Evolutionary conservation across 1,140 invertebrate genomes (phyloP), one percentile per base, ranked within the genome.

Genomic region (Neuroterus valhalla): DNA sequence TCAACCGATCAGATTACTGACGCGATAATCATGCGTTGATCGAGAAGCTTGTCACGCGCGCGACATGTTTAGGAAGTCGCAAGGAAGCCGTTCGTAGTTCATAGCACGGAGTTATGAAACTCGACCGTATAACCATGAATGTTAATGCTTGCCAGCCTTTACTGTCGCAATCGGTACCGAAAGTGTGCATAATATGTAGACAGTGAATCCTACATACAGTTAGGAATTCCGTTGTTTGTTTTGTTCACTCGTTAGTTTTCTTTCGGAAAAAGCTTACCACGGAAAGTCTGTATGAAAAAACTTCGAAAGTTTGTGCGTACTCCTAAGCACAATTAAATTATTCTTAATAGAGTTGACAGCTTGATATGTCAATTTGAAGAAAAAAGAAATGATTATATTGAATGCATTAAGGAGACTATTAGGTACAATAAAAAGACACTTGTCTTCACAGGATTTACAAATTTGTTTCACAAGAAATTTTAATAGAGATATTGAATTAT

Each of bases 11-110:
- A 62, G 70, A 76, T 72, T 19, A 71, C 52, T 73, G 69, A 68
- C 62, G 46, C 55, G 66, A 38, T 75, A 72, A 68, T 72, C 55
- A 68, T 75, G 71, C 45, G 70, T 26, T 76, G 52, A 76, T 81
- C 76, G 70, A 68, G 70, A 70, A 84, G 70, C 19, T 71, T 74
- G 70, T 84, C 84, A 85, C 84, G 82, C 80, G 68, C 70, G 78
- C 78, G 73, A 46, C 80, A 75, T 83, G 79, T 76, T 79, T 79
- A 79, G 75, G 78, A 80, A 84, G 78, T 81, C 73, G 71, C 68
- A 17, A 71, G 71, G 26, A 76, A 74, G 72, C 70, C 70, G 68
- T 66, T 72, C 68, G 68, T 48, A 66, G 42, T 62, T 44, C 31
- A 8, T 38, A 5, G 31, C 31, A 38, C 31, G 31, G 66, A 78